Evolutionary conservation across 1,140 invertebrate genomes (phyloP), one percentile per base, ranked within the genome.

Genomic region (Aphelenchoides avenae): DNA sequence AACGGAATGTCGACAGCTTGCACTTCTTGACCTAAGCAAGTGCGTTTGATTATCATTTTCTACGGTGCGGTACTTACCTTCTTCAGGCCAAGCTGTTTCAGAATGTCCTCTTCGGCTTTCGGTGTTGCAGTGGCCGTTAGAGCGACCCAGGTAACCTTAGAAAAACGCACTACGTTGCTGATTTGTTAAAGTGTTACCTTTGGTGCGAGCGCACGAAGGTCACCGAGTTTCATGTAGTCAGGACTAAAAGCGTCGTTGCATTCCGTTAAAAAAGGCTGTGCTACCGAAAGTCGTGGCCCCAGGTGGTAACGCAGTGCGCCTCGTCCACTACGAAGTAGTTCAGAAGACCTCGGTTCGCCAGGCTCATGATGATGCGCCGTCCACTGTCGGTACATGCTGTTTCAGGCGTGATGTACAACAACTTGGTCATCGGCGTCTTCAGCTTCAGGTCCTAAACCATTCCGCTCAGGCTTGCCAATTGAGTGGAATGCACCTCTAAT

Each of bases 211-310:
- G 82, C 78, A 59, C 88, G 80, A 7, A 94, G 76, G 15, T 82
- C 68, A 6, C 87, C 88, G 2, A 97, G 78, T 78, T 87, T 90
- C 3, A 94, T 81, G 78, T 96, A 97, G 78, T 95, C 89, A 0
- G 81, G 80, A 40, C 81, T 66, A 54, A 82, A 82, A 58, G 15
- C 54, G 4, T 96, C 96, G 30, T 89, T 91, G 1, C 13, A 36
- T 13, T 36, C 13, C 18, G 18, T 36, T 13, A 9, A 36, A 13
- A 36, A 36, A 13, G 13, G 13, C 13, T 36, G 18, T 36, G 18
- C 34, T 92, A 91, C 49, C 93, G 83, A 76, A 98, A 98, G 80
- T 97, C 94, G 77, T 97, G 90, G 20, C 92, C 96, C 92, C 92
- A 97, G 73, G 96, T 56, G 53, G 78, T 79, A 27, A 87, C 85